Evolutionary conservation across 2,797 vertebrate genomes (phyloP), one percentile per base, ranked within the genome.

Genomic region (Paratrypauchen microcephalus): DNA sequence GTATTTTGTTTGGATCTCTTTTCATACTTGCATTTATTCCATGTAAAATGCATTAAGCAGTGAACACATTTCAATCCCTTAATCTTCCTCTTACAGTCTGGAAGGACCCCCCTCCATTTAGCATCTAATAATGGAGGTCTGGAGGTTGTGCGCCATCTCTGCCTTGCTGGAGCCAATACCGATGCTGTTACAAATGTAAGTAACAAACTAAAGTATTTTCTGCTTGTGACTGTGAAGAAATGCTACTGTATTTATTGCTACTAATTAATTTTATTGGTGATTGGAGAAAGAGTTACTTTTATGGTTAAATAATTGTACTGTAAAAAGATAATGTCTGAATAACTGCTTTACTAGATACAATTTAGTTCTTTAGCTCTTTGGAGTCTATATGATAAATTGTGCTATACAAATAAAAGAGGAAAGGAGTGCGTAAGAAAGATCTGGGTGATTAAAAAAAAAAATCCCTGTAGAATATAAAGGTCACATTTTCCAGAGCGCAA

Each of bases 81-180:
- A 4, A 39, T 28, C n/a, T 6, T 79, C 1, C 58, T 39, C 39
- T 63, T 12, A 4, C 67, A 99, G 97, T 95, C 95, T 24, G 97
- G 96, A 72, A 93, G 94, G 68, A 98, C 97, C 0, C 94, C 97
- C 41, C 92, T 99, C 57, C 97, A 99, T 81, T 89, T 99, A 62
- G 96, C 97, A 2, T 94, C 97, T 21, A 95, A 95, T 88, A 97
- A 96, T 0, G 97, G 97, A 28, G 94, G 95, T 80, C 95, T 99
- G 0, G 95, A 98, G 69, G 96, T 98, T 13, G 96, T 98, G 56
- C 94, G 97, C 3, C 95, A 97, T 70, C 96, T 99, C 50, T 99
- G 97, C 79, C 89, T 98, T 61, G 81, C 88, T 0, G 97, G 97
- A 62, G 97, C 95, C 54, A 98, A 95, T 3, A 95, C 95, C 48